These are phyloP conservation scores for Taphrorychus bicolor DNA, from an alignment of 2,888 invertebrate species.

Conservation along the genomic window DNA sequence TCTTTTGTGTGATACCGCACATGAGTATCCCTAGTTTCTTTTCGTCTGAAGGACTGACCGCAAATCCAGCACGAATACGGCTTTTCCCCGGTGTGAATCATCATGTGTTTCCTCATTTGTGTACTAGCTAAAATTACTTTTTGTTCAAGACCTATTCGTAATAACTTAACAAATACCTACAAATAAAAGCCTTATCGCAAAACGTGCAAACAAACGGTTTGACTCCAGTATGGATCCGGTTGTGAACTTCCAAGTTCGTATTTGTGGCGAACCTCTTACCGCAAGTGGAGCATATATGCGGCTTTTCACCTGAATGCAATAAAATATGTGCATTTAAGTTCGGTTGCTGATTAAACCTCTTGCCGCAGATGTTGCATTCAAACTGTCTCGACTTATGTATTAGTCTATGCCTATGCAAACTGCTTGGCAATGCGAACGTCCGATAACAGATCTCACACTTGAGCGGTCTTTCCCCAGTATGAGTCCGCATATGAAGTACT, in stretches of 20 bases:
- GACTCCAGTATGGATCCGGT: constrained; percentile 56
- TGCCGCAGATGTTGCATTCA: constrained; percentile 55
- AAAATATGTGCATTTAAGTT: constrained; percentile 55
- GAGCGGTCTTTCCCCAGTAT: constrained; percentile 57
- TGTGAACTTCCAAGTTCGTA: constrained; percentile 54
- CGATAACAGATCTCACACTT: constrained; percentile 57
- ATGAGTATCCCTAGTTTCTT: constrained; percentile 59
- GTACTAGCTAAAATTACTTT: constrained; percentile 51
- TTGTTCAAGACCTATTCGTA: background rate
- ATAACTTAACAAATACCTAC: constrained; percentile 48
- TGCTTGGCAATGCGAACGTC: constrained; percentile 56
- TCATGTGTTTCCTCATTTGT: constrained; percentile 56
- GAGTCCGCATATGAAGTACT: constrained; percentile 54
- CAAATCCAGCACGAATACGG: constrained; percentile 59
- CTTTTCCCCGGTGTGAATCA: constrained; percentile 56
- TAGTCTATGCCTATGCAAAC: constrained; percentile 55
- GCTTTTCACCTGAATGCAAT: constrained; percentile 55
- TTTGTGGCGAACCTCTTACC: constrained; percentile 54
- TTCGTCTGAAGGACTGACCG: constrained; percentile 56
- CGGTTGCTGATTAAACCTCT: constrained; percentile 55
- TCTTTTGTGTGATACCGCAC: constrained; percentile 58
- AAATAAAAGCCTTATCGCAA: constrained; percentile 54
- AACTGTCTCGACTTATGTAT: constrained; percentile 55
- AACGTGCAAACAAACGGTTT: constrained; percentile 55
- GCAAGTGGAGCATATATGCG: constrained; percentile 54